Conservation (phyloP, 1,140 invertebrate genomes). For the Platyscapa corneri region DNA sequence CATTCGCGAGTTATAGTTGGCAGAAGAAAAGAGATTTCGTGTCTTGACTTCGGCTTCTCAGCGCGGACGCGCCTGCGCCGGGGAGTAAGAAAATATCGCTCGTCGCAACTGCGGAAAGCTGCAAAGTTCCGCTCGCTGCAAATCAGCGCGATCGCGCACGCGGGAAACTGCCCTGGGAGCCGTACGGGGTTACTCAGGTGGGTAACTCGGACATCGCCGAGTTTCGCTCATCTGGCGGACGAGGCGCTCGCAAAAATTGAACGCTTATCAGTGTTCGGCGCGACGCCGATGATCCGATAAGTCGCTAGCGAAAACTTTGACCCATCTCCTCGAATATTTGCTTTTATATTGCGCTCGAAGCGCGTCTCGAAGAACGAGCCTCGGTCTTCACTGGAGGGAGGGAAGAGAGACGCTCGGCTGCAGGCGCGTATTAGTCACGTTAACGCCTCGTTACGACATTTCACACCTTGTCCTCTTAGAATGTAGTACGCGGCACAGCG, state of each 20-base stretch:
- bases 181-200: background rate
- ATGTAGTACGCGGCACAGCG: background rate
- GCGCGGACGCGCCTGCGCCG: too few species aligned
- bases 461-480: conserved; percentile 62
- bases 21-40: background rate
- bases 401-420: background rate
- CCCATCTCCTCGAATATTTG: background rate
- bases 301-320: background rate
- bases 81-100: background rate
- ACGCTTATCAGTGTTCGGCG: too few species aligned
- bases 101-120: background rate
- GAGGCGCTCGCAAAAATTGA: too few species aligned
- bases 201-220: background rate
- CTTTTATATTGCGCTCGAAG: background rate
- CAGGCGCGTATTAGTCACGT: conserved; percentile 57
- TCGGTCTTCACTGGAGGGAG: background rate
- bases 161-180: background rate
- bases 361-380: too few species aligned
- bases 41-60: too few species aligned
- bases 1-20: background rate
- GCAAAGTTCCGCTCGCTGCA: background rate
- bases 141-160: background rate
- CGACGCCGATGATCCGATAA: background rate
- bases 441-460: conserved; percentile 67
- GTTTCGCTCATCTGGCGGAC: too few species aligned